These are phyloP conservation scores for Lissonota sp. DNA, from an alignment of 2,888 invertebrate genomes.

Conservation along the genomic window DNA sequence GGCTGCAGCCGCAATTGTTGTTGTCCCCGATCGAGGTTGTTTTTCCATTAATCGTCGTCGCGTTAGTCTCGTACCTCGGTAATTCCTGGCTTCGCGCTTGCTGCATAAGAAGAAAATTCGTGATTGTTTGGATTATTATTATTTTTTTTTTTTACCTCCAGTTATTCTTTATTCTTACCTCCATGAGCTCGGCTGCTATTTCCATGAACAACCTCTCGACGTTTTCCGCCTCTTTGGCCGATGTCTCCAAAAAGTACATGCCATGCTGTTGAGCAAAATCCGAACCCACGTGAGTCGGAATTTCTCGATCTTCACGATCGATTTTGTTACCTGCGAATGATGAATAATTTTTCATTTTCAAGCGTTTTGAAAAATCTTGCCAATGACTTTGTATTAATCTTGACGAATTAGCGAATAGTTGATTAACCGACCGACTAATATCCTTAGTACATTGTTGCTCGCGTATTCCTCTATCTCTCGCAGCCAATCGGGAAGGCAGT, in stretches of 20 bases:
- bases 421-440: conserved; percentile 92
- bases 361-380: not conserved
- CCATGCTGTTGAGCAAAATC: conserved; percentile 97
- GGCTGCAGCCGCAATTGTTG: conserved; percentile 86
- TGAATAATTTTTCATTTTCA: not conserved
- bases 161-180: conserved; percentile 87
- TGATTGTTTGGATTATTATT: conserved; percentile 4
- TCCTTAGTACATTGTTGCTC: conserved; percentile 96
- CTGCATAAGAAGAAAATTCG: conserved; percentile 80
- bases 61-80: conserved; percentile 90
- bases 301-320: conserved; percentile 97
- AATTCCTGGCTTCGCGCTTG: conserved; percentile 94
- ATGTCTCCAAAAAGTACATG: conserved; percentile 99
- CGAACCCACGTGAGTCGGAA: conserved; percentile 97
- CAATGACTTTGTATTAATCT: not conserved
- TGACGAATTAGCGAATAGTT: too few relatives aligned
- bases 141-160: conserved; percentile 8
- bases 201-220: conserved; percentile 98
- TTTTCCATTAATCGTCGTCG: conserved; percentile 90
- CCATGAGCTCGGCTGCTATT: conserved; percentile 96
- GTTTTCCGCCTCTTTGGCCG: conserved; percentile 98
- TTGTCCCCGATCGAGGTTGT: conserved; percentile 89
- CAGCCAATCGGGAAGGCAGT: conserved; percentile 98
- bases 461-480: conserved; percentile 99
- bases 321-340: conserved; percentile 94